These are phyloP conservation scores for Spea bombifrons DNA, from an alignment of 2,113 vertebrate species.

Conservation along the genomic window DNA sequence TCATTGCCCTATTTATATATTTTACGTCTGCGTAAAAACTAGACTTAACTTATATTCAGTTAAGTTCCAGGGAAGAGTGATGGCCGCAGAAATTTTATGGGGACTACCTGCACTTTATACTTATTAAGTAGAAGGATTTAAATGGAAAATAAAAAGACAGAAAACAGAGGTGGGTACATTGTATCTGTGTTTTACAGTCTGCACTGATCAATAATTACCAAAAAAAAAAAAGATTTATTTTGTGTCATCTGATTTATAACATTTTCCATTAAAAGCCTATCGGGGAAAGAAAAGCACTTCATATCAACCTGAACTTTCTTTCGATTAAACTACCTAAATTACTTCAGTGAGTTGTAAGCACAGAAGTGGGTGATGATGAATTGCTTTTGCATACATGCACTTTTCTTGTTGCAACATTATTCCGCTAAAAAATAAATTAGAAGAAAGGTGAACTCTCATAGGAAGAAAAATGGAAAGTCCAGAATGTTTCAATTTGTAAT, in stretches of 20 bases:
- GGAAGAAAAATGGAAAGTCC: conserved; percentile 70
- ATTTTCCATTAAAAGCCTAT: conserved; percentile 48
- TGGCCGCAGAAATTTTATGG: no score
- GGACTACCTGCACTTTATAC: no score
- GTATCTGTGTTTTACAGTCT: conserved; percentile 73
- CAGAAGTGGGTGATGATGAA: conserved; percentile 80
- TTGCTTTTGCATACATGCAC: conserved; percentile 79
- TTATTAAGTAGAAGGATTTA: no score
- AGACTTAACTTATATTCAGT: no score
- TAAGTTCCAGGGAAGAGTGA: no score
- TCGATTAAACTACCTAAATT: conserved; percentile 80
- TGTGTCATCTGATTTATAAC: conserved; percentile 50
- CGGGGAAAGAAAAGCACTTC: conserved; percentile 47
- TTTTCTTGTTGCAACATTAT: conserved; percentile 72
- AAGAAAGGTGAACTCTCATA: conserved; percentile 64
- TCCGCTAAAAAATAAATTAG: conserved; percentile 60
- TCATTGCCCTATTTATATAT: no score
- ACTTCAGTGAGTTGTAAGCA: conserved; percentile 78
- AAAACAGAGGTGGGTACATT: conserved; percentile 21
- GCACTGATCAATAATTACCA: conserved; percentile 78
- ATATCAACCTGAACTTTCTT: conserved; percentile 74
- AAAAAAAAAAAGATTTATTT: conserved; percentile 52
- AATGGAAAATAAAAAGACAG: conserved; percentile 10
- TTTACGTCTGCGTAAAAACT: no score
- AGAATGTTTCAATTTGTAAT: conserved; percentile 67